phyloP scores from a whole-genome alignment of 2,113 vertebrate species.

The Emydura subglobosa region DNA sequence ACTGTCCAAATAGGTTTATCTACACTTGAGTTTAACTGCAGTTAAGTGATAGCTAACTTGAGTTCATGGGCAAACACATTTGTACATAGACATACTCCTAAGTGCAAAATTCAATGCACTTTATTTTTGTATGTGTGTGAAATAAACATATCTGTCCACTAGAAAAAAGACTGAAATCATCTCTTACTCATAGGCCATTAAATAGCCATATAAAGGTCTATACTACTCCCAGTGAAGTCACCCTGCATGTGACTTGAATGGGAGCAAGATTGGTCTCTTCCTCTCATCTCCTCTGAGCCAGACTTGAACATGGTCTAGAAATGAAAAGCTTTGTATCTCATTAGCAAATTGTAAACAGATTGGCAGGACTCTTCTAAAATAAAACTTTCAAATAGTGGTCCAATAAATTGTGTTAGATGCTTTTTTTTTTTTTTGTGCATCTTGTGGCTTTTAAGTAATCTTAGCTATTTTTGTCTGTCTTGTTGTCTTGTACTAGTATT shows the following conservation, averaged over 20 bases:
- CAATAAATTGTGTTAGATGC: constrained; percentile 1
- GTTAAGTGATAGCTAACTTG: no score
- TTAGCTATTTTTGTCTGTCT: not conserved
- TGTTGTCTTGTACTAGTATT: not conserved
- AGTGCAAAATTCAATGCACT: not conserved
- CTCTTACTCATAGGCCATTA: no score
- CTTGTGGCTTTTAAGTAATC: not conserved
- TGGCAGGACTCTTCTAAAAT: not conserved
- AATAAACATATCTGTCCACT: not conserved
- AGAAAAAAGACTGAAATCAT: not conserved
- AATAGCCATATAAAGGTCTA: not conserved
- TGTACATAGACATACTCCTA: no score
- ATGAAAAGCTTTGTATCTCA: no score
- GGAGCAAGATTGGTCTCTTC: not conserved
- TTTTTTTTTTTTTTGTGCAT: not conserved
- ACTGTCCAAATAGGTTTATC: no score
- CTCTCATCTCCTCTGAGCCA: not conserved
- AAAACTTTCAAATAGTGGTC: not conserved
- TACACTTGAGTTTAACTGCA: no score
- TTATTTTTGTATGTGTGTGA: not conserved
- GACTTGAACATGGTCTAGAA: not conserved
- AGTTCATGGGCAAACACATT: no score
- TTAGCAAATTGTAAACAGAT: not conserved
- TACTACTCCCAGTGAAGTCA: not conserved
- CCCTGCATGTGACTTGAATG: not conserved